Conservation (phyloP, 2,113 vertebrate genomes). For the Suricata suricatta region DNA sequence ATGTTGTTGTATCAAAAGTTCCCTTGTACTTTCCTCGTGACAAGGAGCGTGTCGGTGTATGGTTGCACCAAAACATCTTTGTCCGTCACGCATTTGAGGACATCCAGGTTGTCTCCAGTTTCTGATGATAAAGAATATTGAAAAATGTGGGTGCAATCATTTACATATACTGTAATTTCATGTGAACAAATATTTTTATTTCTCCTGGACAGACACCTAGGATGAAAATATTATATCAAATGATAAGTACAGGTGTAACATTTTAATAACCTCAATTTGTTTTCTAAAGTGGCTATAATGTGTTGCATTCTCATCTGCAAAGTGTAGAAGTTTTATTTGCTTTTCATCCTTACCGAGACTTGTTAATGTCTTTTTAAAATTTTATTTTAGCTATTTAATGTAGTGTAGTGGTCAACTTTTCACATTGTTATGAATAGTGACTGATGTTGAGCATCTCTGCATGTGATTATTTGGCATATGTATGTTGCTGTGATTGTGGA, state of each 20-base stretch:
- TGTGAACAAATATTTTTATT: background rate
- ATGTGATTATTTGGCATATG: background rate
- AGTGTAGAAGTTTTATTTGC: background rate
- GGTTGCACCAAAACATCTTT: background rate
- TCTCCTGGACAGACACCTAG: background rate
- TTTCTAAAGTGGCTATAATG: background rate
- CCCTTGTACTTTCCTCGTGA: background rate
- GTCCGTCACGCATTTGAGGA: background rate
- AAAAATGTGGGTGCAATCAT: background rate
- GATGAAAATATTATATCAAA: background rate
- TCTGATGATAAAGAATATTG: background rate
- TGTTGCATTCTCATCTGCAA: background rate
- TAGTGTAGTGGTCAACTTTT: background rate
- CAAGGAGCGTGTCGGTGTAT: background rate
- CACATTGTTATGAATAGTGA: background rate
- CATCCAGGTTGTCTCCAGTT: background rate
- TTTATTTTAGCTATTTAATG: background rate
- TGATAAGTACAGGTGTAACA: background rate
- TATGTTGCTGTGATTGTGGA: background rate
- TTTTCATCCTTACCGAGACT: background rate
- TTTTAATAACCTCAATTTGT: background rate
- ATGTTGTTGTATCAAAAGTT: background rate
- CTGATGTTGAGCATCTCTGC: background rate
- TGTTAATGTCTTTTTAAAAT: background rate
- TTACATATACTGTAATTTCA: background rate